Percentiles rank a stretch among this genome's conserved stretches.
phyloP scores from a whole-genome alignment of 1,140 invertebrate genomes.

The Thaumetopoea pityocampa region DNA sequence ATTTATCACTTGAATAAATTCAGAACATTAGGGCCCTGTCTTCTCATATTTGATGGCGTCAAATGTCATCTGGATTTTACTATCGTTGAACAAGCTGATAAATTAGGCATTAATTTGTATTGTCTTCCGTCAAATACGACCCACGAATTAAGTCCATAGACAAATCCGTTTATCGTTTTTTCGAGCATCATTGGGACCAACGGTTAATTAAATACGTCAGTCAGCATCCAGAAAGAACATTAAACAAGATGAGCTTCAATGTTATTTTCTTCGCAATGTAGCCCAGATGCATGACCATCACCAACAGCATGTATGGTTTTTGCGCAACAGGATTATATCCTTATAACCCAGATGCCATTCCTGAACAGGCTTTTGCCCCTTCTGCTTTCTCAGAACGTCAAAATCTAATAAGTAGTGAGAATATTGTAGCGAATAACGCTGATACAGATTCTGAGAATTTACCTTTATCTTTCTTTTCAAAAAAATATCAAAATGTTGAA shows the following conservation, averaged over 20 bases:
- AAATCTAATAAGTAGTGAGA: no score
- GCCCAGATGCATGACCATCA: slow-evolving; percentile 26
- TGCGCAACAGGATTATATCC: slow-evolving; percentile 27
- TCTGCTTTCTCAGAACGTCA: slow-evolving; percentile 12
- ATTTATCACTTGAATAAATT: neutral
- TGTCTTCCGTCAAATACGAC: no score
- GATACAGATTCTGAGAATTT: no score
- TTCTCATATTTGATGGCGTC: neutral
- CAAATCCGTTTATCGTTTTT: no score
- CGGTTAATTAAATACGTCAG: slow-evolving; percentile 24
- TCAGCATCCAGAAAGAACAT: slow-evolving; percentile 18
- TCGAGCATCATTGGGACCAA: slow-evolving; percentile 40
- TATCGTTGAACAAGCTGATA: no score
- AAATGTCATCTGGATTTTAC: no score
- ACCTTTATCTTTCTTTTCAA: no score
- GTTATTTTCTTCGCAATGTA: slow-evolving; percentile 24
- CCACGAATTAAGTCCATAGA: no score
- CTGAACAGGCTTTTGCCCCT: slow-evolving; percentile 24
- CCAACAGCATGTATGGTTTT: slow-evolving; percentile 26
- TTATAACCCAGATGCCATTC: slow-evolving; percentile 18
- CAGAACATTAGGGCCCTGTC: neutral
- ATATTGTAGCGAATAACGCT: no score
- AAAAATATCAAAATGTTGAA: no score
- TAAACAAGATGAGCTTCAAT: slow-evolving; percentile 29
- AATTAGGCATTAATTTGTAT: no score